Percentiles rank a stretch among this genome's conserved stretches.
phyloP scores from a whole-genome alignment of 2,888 invertebrate species.

The Ctena decussata region DNA sequence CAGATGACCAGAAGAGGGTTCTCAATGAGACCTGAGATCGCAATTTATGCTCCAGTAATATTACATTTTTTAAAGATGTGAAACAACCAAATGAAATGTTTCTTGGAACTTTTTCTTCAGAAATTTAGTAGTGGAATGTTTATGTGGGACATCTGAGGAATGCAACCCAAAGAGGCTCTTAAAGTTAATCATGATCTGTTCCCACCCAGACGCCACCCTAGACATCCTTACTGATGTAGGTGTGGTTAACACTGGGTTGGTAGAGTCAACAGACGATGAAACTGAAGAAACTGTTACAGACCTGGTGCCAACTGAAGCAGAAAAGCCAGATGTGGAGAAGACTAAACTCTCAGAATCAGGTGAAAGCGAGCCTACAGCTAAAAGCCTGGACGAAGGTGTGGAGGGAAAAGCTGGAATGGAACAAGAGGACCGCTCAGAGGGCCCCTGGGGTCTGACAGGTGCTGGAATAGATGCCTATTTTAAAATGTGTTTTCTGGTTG shows the following conservation, averaged over 20 bases:
- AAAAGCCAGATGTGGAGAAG: no score
- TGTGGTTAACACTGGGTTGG: neutral
- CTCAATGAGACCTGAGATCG: no score
- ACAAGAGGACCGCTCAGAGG: neutral
- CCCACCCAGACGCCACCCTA: neutral
- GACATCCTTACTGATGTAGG: neutral
- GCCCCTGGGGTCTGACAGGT: neutral
- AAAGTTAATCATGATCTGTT: neutral
- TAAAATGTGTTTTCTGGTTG: neutral
- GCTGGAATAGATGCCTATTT: neutral
- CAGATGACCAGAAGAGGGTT: no score
- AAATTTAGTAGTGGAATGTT: neutral
- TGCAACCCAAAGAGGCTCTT: neutral
- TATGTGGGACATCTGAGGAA: neutral
- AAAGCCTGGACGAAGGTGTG: neutral
- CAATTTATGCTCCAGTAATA: no score
- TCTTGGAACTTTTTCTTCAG: no score
- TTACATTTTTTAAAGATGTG: no score
- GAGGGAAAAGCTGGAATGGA: neutral
- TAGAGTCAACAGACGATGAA: neutral
- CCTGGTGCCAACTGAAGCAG: neutral
- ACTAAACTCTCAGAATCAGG: no score
- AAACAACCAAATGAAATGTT: no score
- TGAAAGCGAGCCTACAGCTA: no score
- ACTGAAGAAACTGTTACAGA: neutral